These are phyloP conservation scores for Montipora capricornis DNA, from an alignment of 64 coral and sea anemone genomes.

Conservation along the genomic window DNA sequence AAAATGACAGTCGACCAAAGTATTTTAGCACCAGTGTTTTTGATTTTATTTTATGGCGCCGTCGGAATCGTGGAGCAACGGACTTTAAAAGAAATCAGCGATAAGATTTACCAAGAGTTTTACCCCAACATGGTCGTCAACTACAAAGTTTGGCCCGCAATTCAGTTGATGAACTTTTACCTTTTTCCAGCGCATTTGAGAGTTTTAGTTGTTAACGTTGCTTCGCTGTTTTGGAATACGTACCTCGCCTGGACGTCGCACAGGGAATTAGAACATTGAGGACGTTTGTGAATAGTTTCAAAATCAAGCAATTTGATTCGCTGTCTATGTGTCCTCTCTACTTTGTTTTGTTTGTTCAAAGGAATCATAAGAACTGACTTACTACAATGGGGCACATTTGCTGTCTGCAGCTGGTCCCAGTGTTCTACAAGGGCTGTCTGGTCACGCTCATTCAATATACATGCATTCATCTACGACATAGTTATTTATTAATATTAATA, in stretches of 20 bases:
- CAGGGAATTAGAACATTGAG: constrained; percentile 46
- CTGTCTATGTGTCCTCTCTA: too few relatives aligned
- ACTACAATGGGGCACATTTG: too few relatives aligned
- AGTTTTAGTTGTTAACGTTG: constrained; percentile 80
- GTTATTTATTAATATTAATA: too few relatives aligned
- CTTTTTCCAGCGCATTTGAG: constrained; percentile 80
- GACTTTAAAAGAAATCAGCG: constrained; percentile 73
- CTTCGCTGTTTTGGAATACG: constrained; percentile 95
- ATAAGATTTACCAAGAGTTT: constrained; percentile 77
- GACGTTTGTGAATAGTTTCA: neutral
- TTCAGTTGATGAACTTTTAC: constrained; percentile 85
- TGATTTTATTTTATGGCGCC: constrained; percentile 72
- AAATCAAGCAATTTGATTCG: neutral
- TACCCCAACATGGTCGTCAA: constrained; percentile 74
- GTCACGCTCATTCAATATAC: too few relatives aligned
- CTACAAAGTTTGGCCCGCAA: constrained; percentile 92
- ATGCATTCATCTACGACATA: too few relatives aligned
- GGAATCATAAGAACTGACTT: too few relatives aligned
- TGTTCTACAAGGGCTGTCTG: too few relatives aligned
- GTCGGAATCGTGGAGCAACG: constrained; percentile 68
- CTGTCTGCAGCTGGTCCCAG: too few relatives aligned
- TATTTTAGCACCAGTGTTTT: constrained; percentile 71
- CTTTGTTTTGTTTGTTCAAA: too few relatives aligned
- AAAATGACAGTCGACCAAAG: constrained; percentile 92
- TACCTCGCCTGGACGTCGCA: constrained; percentile 89